These are phyloP conservation scores for Pissodes strobi DNA, from an alignment of 1,140 invertebrate genomes.

Conservation along the genomic window DNA sequence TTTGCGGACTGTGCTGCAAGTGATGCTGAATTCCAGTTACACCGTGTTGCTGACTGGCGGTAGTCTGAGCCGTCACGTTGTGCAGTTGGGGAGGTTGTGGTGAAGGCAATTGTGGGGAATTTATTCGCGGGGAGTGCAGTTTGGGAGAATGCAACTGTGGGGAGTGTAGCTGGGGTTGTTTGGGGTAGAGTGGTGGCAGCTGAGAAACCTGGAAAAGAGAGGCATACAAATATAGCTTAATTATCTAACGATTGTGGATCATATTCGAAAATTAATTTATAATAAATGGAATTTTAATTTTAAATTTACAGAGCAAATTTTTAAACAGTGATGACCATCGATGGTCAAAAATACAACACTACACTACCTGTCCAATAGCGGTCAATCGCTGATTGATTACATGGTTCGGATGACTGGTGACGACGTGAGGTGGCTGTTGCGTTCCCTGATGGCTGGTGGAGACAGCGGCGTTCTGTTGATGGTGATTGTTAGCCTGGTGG, in stretches of 20 bases:
- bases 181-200: conserved; percentile 15
- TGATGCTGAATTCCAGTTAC: not conserved
- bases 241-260: not conserved
- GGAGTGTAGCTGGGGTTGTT: conserved; percentile 17
- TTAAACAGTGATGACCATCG: too few species aligned
- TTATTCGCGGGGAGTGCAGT: conserved; percentile 17
- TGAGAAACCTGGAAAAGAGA: conserved; percentile 18
- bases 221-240: not conserved
- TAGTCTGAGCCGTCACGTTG: not conserved
- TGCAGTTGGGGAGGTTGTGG: conserved; percentile 17
- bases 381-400: conserved; percentile 29
- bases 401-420: conserved; percentile 27
- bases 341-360: too few species aligned
- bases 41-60: not conserved
- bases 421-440: not conserved
- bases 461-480: conserved; percentile 12
- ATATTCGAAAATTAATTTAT: not conserved
- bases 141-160: conserved; percentile 25
- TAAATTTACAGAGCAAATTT: too few species aligned
- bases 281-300: not conserved
- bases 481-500: conserved; percentile 26
- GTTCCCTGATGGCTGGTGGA: not conserved
- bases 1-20: not conserved
- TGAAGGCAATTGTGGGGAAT: conserved; percentile 20
- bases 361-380: conserved; percentile 24